Evolutionary conservation across 1,140 invertebrate species (phyloP).

Genomic region (Bombus huntii): DNA sequence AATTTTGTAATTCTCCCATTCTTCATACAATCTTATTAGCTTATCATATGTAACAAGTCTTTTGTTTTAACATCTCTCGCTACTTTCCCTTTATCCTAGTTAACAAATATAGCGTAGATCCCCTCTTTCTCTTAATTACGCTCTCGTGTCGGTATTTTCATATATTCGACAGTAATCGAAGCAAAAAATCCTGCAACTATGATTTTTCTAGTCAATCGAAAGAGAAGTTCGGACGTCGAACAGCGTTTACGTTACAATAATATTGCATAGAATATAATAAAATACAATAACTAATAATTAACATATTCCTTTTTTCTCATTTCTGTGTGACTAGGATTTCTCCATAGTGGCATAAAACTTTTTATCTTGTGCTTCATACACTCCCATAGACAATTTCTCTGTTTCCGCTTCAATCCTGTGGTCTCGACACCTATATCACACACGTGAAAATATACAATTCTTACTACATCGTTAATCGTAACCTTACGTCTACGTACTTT

Average conservation of each 20-base stretch:
- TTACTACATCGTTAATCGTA: constrained; percentile 41
- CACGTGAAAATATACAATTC: constrained; percentile 49
- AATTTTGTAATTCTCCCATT: constrained; percentile 25
- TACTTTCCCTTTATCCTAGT: constrained; percentile 42
- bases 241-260: constrained; percentile 35
- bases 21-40: constrained; percentile 22
- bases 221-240: neutral
- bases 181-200: constrained; percentile 2
- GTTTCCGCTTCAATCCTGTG: constrained; percentile 8
- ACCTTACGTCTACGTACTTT: constrained; percentile 19
- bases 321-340: constrained; percentile 65
- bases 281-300: constrained; percentile 60
- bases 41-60: constrained; percentile 45
- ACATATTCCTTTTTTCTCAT: constrained; percentile 41
- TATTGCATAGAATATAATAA: constrained; percentile 62
- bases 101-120: constrained; percentile 51
- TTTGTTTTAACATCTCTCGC: constrained; percentile 25
- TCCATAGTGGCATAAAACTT: constrained; percentile 56
- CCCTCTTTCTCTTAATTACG: constrained; percentile 16
- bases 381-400: constrained; percentile 29
- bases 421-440: constrained; percentile 47
- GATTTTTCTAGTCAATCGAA: constrained; percentile 31
- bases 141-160: neutral
- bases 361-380: constrained; percentile 47
- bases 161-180: neutral